Evolutionary conservation across 2,888 invertebrate species (phyloP).

Genomic region (Caenorhabditis zanzibari): DNA sequence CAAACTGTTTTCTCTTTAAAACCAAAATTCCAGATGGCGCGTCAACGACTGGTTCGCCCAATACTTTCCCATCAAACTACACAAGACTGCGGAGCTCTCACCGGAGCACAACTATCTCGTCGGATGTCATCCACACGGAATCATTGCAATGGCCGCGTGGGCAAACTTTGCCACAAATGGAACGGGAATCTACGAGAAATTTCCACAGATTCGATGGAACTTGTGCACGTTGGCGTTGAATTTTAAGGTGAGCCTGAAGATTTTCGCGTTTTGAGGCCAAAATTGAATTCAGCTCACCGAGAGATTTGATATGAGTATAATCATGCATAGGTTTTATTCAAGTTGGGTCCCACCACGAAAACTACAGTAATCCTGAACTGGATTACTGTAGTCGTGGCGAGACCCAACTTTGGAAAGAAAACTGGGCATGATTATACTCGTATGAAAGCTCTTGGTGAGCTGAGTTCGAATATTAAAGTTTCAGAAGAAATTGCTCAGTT

Average conservation of each 20-base stretch:
- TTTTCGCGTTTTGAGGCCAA: neutral
- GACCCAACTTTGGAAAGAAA: neutral
- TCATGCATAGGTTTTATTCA: neutral
- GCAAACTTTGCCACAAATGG: constrained; percentile 89
- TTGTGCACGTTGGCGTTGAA: constrained; percentile 69
- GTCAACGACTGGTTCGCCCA: constrained; percentile 89
- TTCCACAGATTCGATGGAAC: constrained; percentile 56
- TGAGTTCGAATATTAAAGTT: neutral
- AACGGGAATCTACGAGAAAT: constrained; percentile 84
- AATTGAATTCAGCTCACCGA: neutral
- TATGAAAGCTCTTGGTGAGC: neutral
- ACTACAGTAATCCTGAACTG: neutral
- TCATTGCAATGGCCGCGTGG: constrained; percentile 90
- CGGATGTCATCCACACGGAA: constrained; percentile 94
- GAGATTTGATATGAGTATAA: neutral
- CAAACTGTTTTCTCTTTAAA: no score
- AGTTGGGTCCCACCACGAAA: neutral
- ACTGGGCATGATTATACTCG: neutral
- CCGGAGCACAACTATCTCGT: constrained; percentile 78
- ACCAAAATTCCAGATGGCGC: constrained; percentile 51
- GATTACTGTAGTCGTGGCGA: neutral
- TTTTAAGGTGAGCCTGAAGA: constrained; percentile 39
- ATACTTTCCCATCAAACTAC: constrained; percentile 90
- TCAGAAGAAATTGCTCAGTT: no score
- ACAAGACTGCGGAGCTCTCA: constrained; percentile 90